Evolutionary conservation across 2,113 vertebrate species (phyloP).

Genomic region (Hymenochirus boettgeri): DNA sequence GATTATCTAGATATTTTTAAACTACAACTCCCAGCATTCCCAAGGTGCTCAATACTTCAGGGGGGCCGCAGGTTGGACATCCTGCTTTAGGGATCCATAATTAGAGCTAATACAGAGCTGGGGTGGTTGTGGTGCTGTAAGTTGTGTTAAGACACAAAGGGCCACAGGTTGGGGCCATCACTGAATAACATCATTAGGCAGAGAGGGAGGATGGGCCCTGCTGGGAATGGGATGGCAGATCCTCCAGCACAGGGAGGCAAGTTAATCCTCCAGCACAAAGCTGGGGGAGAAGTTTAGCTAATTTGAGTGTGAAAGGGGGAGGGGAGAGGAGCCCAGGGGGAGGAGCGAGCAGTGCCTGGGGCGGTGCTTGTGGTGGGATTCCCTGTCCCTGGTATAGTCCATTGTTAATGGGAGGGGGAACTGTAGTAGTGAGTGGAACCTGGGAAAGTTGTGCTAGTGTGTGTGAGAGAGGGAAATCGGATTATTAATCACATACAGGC

Average conservation of each 20-base stretch:
- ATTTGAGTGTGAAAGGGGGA: slow-evolving; percentile 39
- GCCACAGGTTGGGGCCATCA: too few relatives aligned
- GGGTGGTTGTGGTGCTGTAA: too few relatives aligned
- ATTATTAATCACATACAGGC: too few relatives aligned
- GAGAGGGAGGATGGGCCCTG: slow-evolving; percentile 12
- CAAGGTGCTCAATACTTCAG: too few relatives aligned
- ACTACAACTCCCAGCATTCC: too few relatives aligned
- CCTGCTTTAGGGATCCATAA: too few relatives aligned
- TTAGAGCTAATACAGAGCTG: too few relatives aligned
- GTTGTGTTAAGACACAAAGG: too few relatives aligned
- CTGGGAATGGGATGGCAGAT: slow-evolving; percentile 23
- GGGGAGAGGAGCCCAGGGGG: slow-evolving; percentile 19
- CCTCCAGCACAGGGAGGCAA: slow-evolving; percentile 23
- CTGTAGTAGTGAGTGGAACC: neutral
- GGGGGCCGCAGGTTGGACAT: too few relatives aligned
- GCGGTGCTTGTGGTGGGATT: slow-evolving; percentile 35
- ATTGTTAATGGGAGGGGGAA: slow-evolving; percentile 23
- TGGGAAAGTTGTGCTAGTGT: neutral
- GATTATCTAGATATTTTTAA: too few relatives aligned
- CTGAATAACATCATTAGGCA: slow-evolving; percentile 34
- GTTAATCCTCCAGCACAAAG: slow-evolving; percentile 39
- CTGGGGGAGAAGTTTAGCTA: slow-evolving; percentile 38
- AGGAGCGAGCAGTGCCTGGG: slow-evolving; percentile 26
- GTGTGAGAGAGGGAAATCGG: neutral
- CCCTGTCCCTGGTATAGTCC: slow-evolving; percentile 36